Evolutionary conservation across 2,888 invertebrate species (phyloP), one percentile per base, ranked within the genome.

Genomic region (Dromius quadrimaculatus): DNA sequence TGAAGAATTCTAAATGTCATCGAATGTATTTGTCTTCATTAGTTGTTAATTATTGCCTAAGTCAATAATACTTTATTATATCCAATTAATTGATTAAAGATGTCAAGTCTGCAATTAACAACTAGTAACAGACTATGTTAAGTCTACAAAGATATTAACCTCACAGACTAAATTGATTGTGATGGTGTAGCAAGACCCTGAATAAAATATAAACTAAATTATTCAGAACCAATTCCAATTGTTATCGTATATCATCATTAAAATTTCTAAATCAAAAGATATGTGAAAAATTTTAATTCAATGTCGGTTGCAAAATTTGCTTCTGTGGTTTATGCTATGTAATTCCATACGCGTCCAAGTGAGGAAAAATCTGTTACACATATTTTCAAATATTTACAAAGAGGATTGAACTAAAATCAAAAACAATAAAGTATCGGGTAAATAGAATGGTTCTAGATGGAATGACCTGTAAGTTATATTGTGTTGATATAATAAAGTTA

Each of bases 281-380:
- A 62, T 62, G 62, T 41, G 62, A 62, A 62, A 62, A 13, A 62
- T 62, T 62, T 62, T 62, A 62, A 62, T 62, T 62, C 62, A 62
- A 62, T 62, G 62, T 62, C 62, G 62, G 9, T 62, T 62, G 62
- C 62, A 41, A 62, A 36, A 61, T n/a, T n/a, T n/a, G n/a, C n/a
- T n/a, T n/a, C n/a, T n/a, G n/a, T n/a, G n/a, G n/a, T n/a, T n/a
- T n/a, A n/a, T n/a, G n/a, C n/a, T n/a, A n/a, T n/a, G n/a, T n/a
- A n/a, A n/a, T n/a, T n/a, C n/a, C n/a, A n/a, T n/a, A n/a, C n/a
- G n/a, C n/a, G n/a, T n/a, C n/a, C n/a, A n/a, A n/a, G n/a, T n/a
- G n/a, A n/a, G n/a, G n/a, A n/a, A n/a, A n/a, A n/a, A n/a, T n/a
- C n/a, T n/a, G n/a, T n/a, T n/a, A n/a, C n/a, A n/a, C n/a, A n/a